These are phyloP conservation scores for Micromesistius poutassou DNA, from an alignment of 2,797 vertebrate species.

Conservation along the genomic window DNA sequence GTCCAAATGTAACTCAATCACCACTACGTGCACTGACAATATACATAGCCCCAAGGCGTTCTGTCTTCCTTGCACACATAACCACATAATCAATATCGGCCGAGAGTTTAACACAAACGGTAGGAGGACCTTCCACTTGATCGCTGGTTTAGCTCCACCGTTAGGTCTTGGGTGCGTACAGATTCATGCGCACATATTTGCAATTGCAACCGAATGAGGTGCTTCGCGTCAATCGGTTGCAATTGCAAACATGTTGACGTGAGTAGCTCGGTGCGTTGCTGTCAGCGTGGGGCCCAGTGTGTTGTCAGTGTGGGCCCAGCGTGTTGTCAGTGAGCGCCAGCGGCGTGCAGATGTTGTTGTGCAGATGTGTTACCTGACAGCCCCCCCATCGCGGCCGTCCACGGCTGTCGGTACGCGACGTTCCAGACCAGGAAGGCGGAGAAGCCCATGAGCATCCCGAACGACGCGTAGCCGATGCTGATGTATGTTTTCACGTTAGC, in stretches of 20 bases:
- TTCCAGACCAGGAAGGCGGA: conserved; percentile 87
- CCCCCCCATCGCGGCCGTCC: conserved; percentile 87
- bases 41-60: background rate
- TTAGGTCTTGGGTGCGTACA: too few relatives aligned
- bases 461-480: conserved; percentile 76
- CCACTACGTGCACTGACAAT: background rate
- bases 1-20: background rate
- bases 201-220: too few relatives aligned
- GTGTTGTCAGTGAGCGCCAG: too few relatives aligned
- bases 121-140: too few relatives aligned
- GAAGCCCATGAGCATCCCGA: conserved; percentile 76
- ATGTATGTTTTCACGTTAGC: conserved; percentile 67
- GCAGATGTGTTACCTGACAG: conserved; percentile 79
- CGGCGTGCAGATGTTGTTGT: background rate
- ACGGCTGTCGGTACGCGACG: conserved; percentile 79
- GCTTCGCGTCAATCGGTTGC: too few relatives aligned
- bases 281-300: too few relatives aligned
- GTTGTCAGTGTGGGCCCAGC: too few relatives aligned
- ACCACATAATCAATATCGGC: background rate
- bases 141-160: too few relatives aligned
- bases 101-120: background rate
- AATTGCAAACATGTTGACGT: too few relatives aligned
- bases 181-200: too few relatives aligned
- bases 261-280: too few relatives aligned
- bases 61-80: background rate